phyloP scores from a whole-genome alignment of 2,113 vertebrate genomes.

The Rhadina sibilatrix region DNA sequence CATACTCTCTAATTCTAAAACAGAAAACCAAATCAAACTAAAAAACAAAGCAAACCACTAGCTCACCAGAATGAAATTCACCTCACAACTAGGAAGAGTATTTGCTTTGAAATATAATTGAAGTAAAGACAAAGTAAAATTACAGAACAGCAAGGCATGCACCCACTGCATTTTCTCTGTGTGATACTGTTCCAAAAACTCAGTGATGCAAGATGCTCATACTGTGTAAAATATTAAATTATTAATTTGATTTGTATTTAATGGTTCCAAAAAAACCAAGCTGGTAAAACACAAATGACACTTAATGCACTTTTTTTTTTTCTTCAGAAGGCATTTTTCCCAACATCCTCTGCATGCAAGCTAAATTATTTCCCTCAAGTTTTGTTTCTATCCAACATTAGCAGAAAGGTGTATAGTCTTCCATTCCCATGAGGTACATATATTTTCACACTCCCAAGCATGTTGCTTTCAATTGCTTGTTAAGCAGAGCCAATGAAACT shows the following conservation, averaged over 20 bases:
- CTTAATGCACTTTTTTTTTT: not conserved
- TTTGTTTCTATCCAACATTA: not conserved
- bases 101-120: constrained; percentile 2
- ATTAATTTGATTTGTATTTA: constrained; percentile 59
- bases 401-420: not conserved
- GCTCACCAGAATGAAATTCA: not conserved
- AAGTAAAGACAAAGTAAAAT: constrained; percentile 34
- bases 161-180: constrained; percentile 18
- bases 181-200: constrained; percentile 44
- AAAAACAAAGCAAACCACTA: not conserved
- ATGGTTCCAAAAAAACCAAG: constrained; percentile 11
- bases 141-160: constrained; percentile 53
- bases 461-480: not conserved
- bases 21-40: not conserved
- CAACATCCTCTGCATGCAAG: not conserved
- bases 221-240: constrained; percentile 55
- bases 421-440: not conserved
- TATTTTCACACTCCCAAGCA: not conserved
- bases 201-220: constrained; percentile 46
- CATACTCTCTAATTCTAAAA: not conserved
- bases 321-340: not conserved
- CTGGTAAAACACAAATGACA: not conserved
- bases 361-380: not conserved
- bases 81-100: not conserved
- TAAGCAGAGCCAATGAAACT: not conserved